A percentile compares a stretch with the other conserved stretches of the same genome.
These are phyloP conservation scores for Donacobius atricapilla DNA, from an alignment of 2,113 vertebrate genomes.

Conservation along the genomic window DNA sequence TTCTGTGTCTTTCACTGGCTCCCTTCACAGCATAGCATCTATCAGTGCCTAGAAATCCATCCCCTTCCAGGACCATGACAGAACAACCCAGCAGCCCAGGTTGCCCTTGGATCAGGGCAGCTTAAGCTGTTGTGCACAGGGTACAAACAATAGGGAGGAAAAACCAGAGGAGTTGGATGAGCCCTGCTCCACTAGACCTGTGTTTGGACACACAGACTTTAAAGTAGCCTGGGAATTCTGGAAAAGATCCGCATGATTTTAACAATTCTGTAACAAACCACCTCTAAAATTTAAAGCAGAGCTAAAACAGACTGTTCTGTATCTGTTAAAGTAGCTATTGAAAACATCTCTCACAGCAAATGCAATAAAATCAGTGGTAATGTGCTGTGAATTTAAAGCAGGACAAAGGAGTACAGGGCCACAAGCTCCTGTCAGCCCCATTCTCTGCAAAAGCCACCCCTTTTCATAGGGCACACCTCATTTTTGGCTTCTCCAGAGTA, in stretches of 20 bases:
- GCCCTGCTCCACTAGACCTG: not conserved
- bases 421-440: not conserved
- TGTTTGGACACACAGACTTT: not conserved
- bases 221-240: not conserved
- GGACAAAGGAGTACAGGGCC: not conserved
- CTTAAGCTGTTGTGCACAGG: not conserved
- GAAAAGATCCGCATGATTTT: not conserved
- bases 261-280: not conserved
- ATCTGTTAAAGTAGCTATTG: fast-evolving
- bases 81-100: not conserved
- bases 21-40: not conserved
- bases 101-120: not conserved
- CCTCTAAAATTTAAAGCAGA: not conserved
- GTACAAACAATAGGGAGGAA: not conserved
- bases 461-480: fast-evolving
- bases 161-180: not conserved
- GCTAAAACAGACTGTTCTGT: not conserved
- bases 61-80: not conserved
- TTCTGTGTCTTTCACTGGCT: not conserved
- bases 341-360: not conserved
- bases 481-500: not conserved
- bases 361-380: not conserved
- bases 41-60: not conserved
- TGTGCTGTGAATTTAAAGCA: not conserved
- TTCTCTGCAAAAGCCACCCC: not conserved